Percentiles rank a stretch among this genome's conserved stretches.
phyloP scores from a whole-genome alignment of 1,140 invertebrate genomes.

The Heliconius congener region DNA sequence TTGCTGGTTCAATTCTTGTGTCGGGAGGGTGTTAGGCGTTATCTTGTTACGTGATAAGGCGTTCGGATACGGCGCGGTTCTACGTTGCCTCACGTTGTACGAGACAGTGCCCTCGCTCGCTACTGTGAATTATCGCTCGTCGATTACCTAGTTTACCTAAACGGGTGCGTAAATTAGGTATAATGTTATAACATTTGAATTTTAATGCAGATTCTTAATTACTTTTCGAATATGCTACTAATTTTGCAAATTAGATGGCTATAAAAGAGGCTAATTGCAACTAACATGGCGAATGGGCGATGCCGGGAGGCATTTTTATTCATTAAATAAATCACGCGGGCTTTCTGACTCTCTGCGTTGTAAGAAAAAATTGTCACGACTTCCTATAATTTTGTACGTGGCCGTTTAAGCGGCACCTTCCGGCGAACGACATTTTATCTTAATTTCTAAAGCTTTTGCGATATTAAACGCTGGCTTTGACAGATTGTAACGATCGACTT shows the following conservation, averaged over 20 bases:
- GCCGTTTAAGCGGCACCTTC: constrained; percentile 68
- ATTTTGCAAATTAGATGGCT: constrained; percentile 52
- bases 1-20: constrained; percentile 66
- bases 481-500: constrained; percentile 44
- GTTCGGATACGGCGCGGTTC: constrained; percentile 48
- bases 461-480: constrained; percentile 44
- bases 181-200: constrained; percentile 5
- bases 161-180: constrained; percentile 21
- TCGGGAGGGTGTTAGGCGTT: constrained; percentile 61
- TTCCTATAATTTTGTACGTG: constrained; percentile 80
- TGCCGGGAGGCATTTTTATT: constrained; percentile 74
- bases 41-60: constrained; percentile 56
- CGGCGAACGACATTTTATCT: constrained; percentile 70
- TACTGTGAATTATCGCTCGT: constrained; percentile 37
- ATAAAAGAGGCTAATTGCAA: constrained; percentile 71
- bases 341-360: constrained; percentile 59
- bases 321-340: constrained; percentile 78
- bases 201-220: constrained; percentile 33
- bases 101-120: constrained; percentile 30
- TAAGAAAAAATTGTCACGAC: constrained; percentile 77
- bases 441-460: constrained; percentile 66
- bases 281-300: constrained; percentile 59
- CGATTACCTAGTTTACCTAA: constrained; percentile 31
- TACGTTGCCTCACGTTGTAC: constrained; percentile 36
- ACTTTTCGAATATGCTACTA: constrained; percentile 25